phyloP scores from a whole-genome alignment of 2,113 vertebrate genomes.

The Embiotoca jacksoni region DNA sequence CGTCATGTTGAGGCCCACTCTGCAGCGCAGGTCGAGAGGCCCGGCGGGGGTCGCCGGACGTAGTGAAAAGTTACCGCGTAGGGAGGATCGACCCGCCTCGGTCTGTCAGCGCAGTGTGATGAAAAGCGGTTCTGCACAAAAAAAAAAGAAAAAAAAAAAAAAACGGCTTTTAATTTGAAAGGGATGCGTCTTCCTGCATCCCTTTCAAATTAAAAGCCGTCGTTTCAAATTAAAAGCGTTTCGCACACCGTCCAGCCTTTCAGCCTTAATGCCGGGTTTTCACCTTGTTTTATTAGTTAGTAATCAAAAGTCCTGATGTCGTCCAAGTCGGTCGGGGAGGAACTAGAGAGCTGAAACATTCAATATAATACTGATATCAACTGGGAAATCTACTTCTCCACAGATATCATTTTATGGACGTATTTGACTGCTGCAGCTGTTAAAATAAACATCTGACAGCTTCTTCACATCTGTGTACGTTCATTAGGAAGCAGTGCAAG shows the following conservation, averaged over 20 bases:
- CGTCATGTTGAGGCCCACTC: slow-evolving; percentile 45
- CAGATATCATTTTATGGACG: no score
- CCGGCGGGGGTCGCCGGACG: background rate
- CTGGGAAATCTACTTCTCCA: background rate
- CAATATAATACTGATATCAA: background rate
- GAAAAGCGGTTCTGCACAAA: slow-evolving; percentile 8
- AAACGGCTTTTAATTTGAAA: background rate
- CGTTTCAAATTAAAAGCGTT: no score
- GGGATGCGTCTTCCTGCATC: no score
- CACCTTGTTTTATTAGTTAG: background rate
- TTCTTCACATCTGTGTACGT: no score
- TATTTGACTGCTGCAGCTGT: no score
- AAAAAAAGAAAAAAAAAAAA: slow-evolving; percentile 31
- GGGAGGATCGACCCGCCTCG: no score
- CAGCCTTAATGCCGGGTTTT: slow-evolving; percentile 4
- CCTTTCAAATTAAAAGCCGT: no score
- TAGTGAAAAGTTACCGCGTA: no score
- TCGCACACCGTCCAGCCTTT: background rate
- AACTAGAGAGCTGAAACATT: background rate
- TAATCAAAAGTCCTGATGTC: background rate
- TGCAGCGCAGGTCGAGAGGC: slow-evolving; percentile 6
- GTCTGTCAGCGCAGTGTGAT: background rate
- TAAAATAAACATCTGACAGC: no score
- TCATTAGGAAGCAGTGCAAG: no score
- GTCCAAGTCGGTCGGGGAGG: background rate